Conservation (phyloP, 2,888 invertebrate species). For the Eretmocerus hayati region DNA sequence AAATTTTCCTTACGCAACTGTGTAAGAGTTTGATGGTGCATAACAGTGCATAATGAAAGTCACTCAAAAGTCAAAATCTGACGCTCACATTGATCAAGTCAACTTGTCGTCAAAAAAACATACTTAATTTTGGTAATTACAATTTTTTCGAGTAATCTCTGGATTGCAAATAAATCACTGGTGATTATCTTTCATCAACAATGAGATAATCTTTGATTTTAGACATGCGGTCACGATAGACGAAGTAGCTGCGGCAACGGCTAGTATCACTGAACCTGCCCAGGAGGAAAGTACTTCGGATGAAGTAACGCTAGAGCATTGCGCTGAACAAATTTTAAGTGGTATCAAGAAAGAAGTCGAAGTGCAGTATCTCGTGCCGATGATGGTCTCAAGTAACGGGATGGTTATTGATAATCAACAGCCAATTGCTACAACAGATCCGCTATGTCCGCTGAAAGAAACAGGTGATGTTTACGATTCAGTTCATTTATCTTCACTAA, state of each 20-base stretch:
- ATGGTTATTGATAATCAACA: conserved; percentile 20
- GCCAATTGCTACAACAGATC: too few species aligned
- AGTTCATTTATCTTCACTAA: neutral
- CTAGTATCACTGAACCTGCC: conserved; percentile 47
- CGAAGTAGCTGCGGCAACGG: conserved; percentile 53
- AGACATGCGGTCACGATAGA: conserved; percentile 40
- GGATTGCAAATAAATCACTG: too few species aligned
- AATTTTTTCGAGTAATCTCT: too few species aligned
- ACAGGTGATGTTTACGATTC: conserved; percentile 34
- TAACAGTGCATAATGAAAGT: too few species aligned
- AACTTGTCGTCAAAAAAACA: too few species aligned
- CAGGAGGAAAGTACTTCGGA: conserved; percentile 34
- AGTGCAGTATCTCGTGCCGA: conserved; percentile 52
- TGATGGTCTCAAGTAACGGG: conserved; percentile 33
- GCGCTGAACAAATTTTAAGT: conserved; percentile 56
- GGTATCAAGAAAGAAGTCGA: conserved; percentile 56
- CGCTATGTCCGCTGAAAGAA: conserved; percentile 34
- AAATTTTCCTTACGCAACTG: too few species aligned
- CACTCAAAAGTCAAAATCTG: too few species aligned
- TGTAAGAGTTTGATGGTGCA: too few species aligned
- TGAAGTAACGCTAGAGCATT: conserved; percentile 49
- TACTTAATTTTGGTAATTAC: too few species aligned
- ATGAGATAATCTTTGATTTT: too few species aligned
- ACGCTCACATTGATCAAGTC: too few species aligned
- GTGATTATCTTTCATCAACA: too few species aligned